phyloP scores from a whole-genome alignment of 1,140 invertebrate species.

The Scaptomyza hsui region DNA sequence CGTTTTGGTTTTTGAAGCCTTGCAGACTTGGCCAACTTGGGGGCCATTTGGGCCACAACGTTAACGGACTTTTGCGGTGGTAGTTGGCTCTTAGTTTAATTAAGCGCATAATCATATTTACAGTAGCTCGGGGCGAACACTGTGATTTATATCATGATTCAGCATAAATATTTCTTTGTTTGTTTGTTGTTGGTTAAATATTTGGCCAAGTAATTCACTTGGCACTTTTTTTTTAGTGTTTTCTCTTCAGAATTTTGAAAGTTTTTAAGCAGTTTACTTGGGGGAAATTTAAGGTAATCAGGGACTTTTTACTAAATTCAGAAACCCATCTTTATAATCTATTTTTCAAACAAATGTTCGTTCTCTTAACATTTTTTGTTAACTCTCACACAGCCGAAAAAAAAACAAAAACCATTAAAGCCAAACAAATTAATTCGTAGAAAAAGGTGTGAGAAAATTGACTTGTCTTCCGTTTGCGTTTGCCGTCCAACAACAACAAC shows the following conservation, averaged over 20 bases:
- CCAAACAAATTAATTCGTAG: slow-evolving; percentile 76
- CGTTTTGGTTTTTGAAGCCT: slow-evolving; percentile 8
- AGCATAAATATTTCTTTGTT: slow-evolving; percentile 32
- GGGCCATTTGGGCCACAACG: not conserved
- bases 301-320: too few species aligned
- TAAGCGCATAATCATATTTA: slow-evolving; percentile 70
- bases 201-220: slow-evolving; percentile 50
- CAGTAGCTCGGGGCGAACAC: slow-evolving; percentile 32
- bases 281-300: too few species aligned
- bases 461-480: slow-evolving; percentile 69
- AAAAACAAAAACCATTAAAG: slow-evolving; percentile 56
- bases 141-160: slow-evolving; percentile 43
- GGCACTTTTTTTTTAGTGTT: slow-evolving; percentile 26
- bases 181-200: slow-evolving; percentile 44
- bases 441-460: slow-evolving; percentile 82
- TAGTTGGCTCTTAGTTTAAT: slow-evolving; percentile 51
- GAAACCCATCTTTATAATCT: too few species aligned
- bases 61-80: not conserved
- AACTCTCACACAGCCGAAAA: slow-evolving; percentile 6
- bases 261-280: not conserved
- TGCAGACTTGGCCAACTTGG: not conserved
- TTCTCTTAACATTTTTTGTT: slow-evolving; percentile 21
- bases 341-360: slow-evolving; percentile 4
- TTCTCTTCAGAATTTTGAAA: slow-evolving; percentile 47
- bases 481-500: slow-evolving; percentile 10